Evolutionary conservation across 2,113 vertebrate genomes (phyloP), one percentile per base, ranked within the genome.

Genomic region (Pontoporia blainvillei): DNA sequence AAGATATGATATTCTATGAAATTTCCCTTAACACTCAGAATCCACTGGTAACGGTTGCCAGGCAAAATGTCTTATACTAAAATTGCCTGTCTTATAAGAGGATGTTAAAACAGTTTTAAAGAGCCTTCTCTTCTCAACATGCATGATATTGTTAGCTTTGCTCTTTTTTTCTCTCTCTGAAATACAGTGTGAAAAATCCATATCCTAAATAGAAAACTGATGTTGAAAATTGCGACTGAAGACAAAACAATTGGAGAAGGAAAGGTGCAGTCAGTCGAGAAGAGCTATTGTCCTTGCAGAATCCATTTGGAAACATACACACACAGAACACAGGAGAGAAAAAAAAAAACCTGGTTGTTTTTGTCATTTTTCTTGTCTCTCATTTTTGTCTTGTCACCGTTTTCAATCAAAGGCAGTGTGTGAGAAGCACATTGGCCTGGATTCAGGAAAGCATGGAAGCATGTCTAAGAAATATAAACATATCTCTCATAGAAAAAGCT

Each of bases 11-110:
- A 90, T 49, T 94, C 69, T 95, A 61, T 85, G 81, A 90, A 76
- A 87, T 92, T 75, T 90, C 90, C 73, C 46, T 73, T 82, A 86
- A 31, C 46, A 13, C 81, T 93, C 44, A 75, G 73, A 87, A 90
- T 49, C 92, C 23, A 31, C 92, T 87, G 54, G 92, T 81, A 96
- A 97, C n/a, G 0, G 95, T 97, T 96, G 92, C 92, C 96, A 97
- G 76, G 92, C 78, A 95, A 95, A 93, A 93, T 21, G 20, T 75
- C 69, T 94, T 17, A 21, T 75, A 86, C 90, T 95, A 93, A 94
- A 90, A 94, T 87, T 72, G 27, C 94, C 73, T 81, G 83, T 95
- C 82, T 90, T 69, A 61, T 18, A 49, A 82, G 95, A 85, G 81
- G 81, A 93, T 25, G 18, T 93, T 61, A 57, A 84, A 89, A 84